Evolutionary conservation across 2,113 vertebrate species (phyloP), one percentile per base, ranked within the genome.

Genomic region (Tapirus terrestris): DNA sequence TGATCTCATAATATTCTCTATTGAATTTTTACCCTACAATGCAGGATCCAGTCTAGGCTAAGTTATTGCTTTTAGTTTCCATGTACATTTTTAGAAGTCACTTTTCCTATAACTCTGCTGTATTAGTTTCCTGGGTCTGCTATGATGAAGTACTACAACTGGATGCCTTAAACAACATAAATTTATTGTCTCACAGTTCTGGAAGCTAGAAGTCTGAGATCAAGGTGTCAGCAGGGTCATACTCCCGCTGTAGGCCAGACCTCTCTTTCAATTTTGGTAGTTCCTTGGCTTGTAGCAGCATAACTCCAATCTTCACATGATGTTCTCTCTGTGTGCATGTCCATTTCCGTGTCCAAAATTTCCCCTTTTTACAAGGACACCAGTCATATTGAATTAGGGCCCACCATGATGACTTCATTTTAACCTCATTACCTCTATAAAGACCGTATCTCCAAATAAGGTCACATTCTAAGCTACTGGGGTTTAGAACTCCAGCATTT

Each of bases 341-440:
- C 31, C 56, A 9, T 81, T 36, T 92, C 60, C 81, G 11, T 63
- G 29, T 85, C 33, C 72, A 73, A 4, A 82, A 60, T 76, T 58
- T 48, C 17, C 23, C 39, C 5, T 29, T 60, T 92, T 82, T 83
- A 12, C 36, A 89, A 91, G 53, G 73, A 87, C 27, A 90, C 14
- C 29, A 72, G 92, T 76, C 29, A 36, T 90, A 23, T 31, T 94
- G 45, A 45, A 43, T 86, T 68, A 92, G 72, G 29, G 63, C 14
- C 33, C 20, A 82, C 76, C n/a, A 27, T 39, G 39, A 33, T 82
- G 68, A 75, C 68, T 67, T 88, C 91, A 81, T 51, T 89, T 89
- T 86, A 92, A 80, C 9, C 43, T 76, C 65, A 76, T 92, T 63
- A 92, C 31, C 67, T 89, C 33, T 81, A 27, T 92, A 77, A 93